phyloP scores from a whole-genome alignment of 2,888 invertebrate genomes.

The Pogonocherus hispidulus region DNA sequence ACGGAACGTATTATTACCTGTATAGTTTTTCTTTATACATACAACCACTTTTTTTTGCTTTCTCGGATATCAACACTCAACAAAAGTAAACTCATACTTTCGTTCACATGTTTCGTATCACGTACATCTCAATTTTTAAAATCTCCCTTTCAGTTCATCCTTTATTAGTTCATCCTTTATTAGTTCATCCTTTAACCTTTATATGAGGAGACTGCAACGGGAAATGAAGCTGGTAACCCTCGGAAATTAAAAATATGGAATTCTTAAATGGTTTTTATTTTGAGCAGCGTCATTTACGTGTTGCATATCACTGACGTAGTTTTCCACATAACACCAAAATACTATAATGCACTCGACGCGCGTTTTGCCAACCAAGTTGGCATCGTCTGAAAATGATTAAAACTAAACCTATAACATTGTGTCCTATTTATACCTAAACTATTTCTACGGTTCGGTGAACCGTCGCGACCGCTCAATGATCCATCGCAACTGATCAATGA shows the following conservation, averaged over 20 bases:
- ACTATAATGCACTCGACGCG: too few relatives aligned
- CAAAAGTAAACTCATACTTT: neutral
- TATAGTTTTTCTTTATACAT: neutral
- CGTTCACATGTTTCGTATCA: neutral
- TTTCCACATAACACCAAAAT: too few relatives aligned
- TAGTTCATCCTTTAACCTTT: conserved; percentile 23
- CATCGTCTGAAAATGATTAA: too few relatives aligned
- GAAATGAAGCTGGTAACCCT: conserved; percentile 35
- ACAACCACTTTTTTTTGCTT: neutral
- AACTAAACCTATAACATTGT: too few relatives aligned
- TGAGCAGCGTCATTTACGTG: neutral
- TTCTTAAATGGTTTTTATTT: neutral
- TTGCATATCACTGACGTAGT: too few relatives aligned
- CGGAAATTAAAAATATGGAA: conserved; percentile 20
- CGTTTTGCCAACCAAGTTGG: too few relatives aligned
- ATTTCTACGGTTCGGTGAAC: too few relatives aligned
- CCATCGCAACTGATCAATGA: too few relatives aligned
- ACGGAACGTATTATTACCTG: too few relatives aligned
- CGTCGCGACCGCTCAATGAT: too few relatives aligned
- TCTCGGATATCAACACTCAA: neutral
- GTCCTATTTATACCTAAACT: too few relatives aligned
- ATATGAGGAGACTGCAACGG: conserved; percentile 11
- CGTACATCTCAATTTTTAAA: neutral
- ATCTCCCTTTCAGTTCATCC: neutral
- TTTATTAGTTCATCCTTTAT: neutral